Percentiles rank a stretch among this genome's conserved stretches.
phyloP scores from a whole-genome alignment of 2,113 vertebrate species.

The Labeo rohita region DNA sequence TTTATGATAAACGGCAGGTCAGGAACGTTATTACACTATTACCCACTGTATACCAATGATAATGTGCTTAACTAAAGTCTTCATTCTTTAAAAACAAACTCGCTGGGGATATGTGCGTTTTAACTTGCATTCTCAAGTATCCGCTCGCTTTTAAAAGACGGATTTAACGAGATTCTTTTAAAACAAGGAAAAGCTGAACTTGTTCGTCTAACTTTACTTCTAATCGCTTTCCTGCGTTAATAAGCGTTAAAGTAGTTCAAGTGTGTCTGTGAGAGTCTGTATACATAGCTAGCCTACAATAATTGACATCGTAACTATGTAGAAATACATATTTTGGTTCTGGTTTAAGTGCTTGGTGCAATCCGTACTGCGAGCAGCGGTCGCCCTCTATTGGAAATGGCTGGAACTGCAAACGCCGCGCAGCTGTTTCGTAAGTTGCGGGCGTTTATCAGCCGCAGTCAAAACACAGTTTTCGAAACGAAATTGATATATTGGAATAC shows the following conservation, averaged over 20 bases:
- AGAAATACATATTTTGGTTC: constrained; percentile 75
- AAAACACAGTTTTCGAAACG: constrained; percentile 4
- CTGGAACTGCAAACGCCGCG: constrained; percentile 24
- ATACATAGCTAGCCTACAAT: constrained; percentile 56
- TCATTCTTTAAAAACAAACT: constrained; percentile 62
- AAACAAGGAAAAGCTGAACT: constrained; percentile 82
- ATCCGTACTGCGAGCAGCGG: constrained; percentile 59
- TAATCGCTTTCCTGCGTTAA: constrained; percentile 54
- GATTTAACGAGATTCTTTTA: constrained; percentile 75
- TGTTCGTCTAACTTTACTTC: constrained; percentile 75
- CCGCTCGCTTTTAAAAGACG: constrained; percentile 55
- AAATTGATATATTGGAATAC: background rate
- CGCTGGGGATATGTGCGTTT: constrained; percentile 23
- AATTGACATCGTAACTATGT: constrained; percentile 66
- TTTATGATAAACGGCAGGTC: constrained; percentile 57
- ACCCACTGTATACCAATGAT: constrained; percentile 41
- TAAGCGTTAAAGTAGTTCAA: constrained; percentile 48
- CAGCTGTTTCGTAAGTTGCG: constrained; percentile 60
- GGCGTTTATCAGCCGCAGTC: constrained; percentile 29
- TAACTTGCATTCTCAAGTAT: constrained; percentile 39
- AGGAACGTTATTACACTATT: constrained; percentile 73
- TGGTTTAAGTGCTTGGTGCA: constrained; percentile 77
- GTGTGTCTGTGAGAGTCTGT: constrained; percentile 49
- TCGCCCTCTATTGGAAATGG: constrained; percentile 71
- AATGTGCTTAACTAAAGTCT: constrained; percentile 65